Evolutionary conservation across 37 sponge, comb jelly and placozoan species (phyloP).

Genomic region (Theonella swinhoei): DNA sequence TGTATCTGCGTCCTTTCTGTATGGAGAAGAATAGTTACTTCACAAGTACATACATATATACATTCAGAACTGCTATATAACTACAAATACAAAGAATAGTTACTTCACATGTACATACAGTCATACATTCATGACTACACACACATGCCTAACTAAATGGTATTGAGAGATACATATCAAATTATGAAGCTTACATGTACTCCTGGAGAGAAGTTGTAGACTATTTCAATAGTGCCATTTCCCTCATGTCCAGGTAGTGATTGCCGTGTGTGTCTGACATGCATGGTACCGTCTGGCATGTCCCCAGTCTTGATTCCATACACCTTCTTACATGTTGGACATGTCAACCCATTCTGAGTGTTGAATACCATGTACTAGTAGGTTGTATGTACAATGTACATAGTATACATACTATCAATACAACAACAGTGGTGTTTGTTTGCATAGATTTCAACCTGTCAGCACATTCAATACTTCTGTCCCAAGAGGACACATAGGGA

Average conservation of each 20-base stretch:
- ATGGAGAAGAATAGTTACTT: background rate
- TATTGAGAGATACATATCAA: background rate
- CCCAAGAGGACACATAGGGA: no score
- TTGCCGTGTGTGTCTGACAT: slow-evolving; percentile 2
- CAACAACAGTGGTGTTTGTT: no score
- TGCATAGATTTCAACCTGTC: no score
- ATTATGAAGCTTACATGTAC: slow-evolving; percentile 28
- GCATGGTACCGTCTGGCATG: slow-evolving; percentile 88
- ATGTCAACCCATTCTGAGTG: slow-evolving; percentile 64
- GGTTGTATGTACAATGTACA: no score
- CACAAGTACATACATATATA: background rate
- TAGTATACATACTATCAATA: no score
- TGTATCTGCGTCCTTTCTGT: slow-evolving; percentile 75
- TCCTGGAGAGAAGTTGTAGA: slow-evolving; percentile 82
- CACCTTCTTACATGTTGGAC: slow-evolving; percentile 92
- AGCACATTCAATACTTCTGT: no score
- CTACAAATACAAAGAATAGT: background rate
- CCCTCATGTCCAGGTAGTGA: slow-evolving; percentile 85
- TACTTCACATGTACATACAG: background rate
- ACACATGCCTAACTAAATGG: background rate
- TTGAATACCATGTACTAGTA: no score
- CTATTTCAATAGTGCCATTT: slow-evolving; percentile 75
- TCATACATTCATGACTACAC: background rate
- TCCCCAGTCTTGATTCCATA: slow-evolving; percentile 91
- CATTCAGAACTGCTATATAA: background rate